Base-by-base conservation (phyloP, 2,113 vertebrate genomes). In the Polypterus senegalus region DNA sequence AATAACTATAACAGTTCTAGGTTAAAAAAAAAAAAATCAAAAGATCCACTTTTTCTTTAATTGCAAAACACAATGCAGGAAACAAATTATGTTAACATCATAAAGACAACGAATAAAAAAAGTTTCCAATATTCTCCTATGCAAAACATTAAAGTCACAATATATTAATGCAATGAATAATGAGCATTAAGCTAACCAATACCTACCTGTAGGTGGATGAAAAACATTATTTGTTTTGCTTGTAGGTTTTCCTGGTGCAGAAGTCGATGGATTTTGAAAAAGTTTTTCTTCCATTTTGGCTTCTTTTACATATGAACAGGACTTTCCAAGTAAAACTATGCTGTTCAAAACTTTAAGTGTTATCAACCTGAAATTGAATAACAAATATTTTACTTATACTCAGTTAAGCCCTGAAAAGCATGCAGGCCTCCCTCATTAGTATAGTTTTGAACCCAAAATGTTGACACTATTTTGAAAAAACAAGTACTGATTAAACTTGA, bases 241-340 rank as follows among this genome's bases (percentile, higher is more conserved):
- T 66, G 83, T 63, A 1, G 65, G 46, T 65, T 80, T 89, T 77
- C 74, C 74, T 0, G 88, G 76, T 1, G 84, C 74, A 56, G 81
- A 68, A 62, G 67, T 4, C 0, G 74, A 10, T 5, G 88, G 70
- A 52, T 73, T 83, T 69, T 85, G 81, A 46, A 90, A 92, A 63
- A 98, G 72, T 73, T 96, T 97, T 64, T 92, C 91, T 72, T 98
- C 95, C 93, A 99, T 97, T 69, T 95, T 92, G 74, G 96, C 95
- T 59, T 94, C 88, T 70, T 94, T 97, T 56, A 99, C 90, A 58
- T 97, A 98, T 4, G 91, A 84, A 68, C 93, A 97, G 0, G 96
- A 97, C 68, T 97, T 99, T 8, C 96, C 96, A 78, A 99, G 73
- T n/a, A 99, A 85, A 64, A 99, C 85, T 3, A 99, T 93, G 67